A percentile compares a stretch with the other conserved stretches of the same genome.
Evolutionary conservation across 2,888 invertebrate genomes (phyloP).

Genomic region (Lymantria monacha): DNA sequence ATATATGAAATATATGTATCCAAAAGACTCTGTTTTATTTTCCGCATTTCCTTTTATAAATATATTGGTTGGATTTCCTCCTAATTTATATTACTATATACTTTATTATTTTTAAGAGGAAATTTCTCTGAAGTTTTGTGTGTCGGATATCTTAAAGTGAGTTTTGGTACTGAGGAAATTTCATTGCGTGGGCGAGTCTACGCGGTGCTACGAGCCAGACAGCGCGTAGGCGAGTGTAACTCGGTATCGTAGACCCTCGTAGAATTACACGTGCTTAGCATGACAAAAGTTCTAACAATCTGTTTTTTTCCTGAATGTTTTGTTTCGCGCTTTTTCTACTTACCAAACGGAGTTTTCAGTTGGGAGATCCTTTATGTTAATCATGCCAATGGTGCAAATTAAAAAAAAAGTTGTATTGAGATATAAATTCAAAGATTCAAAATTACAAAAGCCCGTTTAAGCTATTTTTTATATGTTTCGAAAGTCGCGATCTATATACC

Average conservation of each 20-base stretch:
- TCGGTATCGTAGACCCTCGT: slow-evolving; percentile 58
- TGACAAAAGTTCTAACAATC: neutral
- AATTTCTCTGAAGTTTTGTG: too few species aligned
- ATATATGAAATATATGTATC: too few species aligned
- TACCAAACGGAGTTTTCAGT: slow-evolving; percentile 17
- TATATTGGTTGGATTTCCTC: too few species aligned
- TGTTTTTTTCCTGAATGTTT: neutral
- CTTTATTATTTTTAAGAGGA: too few species aligned
- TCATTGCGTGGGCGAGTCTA: slow-evolving; percentile 76
- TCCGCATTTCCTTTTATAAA: too few species aligned
- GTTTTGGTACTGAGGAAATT: slow-evolving; percentile 38
- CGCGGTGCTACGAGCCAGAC: slow-evolving; percentile 67
- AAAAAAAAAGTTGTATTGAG: slow-evolving; percentile 3
- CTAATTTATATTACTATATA: too few species aligned
- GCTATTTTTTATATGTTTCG: slow-evolving; percentile 18
- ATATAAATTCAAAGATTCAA: slow-evolving; percentile 8
- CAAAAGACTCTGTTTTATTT: too few species aligned
- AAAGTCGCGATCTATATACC: slow-evolving; percentile 11
- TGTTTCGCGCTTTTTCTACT: slow-evolving; percentile 18
- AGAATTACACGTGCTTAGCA: slow-evolving; percentile 54
- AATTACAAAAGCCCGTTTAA: slow-evolving; percentile 12
- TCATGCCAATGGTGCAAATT: slow-evolving; percentile 20
- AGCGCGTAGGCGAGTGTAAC: slow-evolving; percentile 70
- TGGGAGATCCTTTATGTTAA: slow-evolving; percentile 14
- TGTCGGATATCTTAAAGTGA: too few species aligned